Base-by-base conservation (phyloP, 1,140 invertebrate genomes). In the Steinernema feltiae region DNA sequence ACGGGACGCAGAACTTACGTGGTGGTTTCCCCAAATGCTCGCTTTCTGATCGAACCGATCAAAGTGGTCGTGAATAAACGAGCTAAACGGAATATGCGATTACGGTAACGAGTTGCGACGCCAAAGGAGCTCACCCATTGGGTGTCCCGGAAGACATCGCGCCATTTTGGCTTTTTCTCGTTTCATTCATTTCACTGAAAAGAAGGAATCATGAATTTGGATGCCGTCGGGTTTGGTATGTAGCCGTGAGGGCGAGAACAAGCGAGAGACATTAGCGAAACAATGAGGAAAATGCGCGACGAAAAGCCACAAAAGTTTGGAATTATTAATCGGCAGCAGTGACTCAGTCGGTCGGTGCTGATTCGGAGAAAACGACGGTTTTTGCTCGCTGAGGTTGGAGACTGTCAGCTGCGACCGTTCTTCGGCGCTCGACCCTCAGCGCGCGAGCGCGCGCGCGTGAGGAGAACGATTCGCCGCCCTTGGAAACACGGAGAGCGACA, bases 111-210 rank as follows among this genome's bases (percentile, higher is more conserved):
- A 27, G 24, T 17, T 63, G 24, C 53, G 53, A 21, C 53, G 53
- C 7, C 53, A 63, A 7, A 41, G 18, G n/a, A n/a, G 41, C 53
- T 17, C 24, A 63, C 53, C 53, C 53, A 63, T 63, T 63, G 53
- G 53, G 53, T 21, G 53, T 63, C 53, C 53, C 53, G 24, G 53
- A 63, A 3, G 53, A 3, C 24, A 63, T 17, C 53, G 53, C 53
- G 12, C 53, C 53, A 27, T 63, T 63, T 27, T 63, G 53, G 24
- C 53, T 27, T 63, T 63, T 63, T 63, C 53, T 12, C 12, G 12
- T 63, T 27, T 63, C 53, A 21, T 63, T 63, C 53, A 63, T 63
- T 21, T 15, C 53, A 63, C 53, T 63, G 53, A 17, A 63, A 63
- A 63, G 12, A 63, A 63, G 24, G 3, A 27, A n/a, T 63, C 7